phyloP scores from a whole-genome alignment of 2,113 vertebrate species.

The Percina caprodes region DNA sequence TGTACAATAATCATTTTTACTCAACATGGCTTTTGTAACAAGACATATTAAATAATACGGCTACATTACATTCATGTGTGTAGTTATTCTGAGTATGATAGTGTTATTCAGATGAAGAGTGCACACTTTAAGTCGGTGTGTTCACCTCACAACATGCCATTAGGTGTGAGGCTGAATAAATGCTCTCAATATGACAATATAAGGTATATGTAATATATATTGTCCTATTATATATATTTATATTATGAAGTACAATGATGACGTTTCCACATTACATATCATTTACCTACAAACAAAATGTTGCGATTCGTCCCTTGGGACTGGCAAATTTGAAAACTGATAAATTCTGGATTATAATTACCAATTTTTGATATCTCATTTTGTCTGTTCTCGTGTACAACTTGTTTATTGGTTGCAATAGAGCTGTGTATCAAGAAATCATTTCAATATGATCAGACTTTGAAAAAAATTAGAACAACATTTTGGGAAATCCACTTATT shows the following conservation, averaged over 20 bases:
- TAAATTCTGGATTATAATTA: no score
- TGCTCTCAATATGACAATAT: neutral
- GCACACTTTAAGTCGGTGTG: neutral
- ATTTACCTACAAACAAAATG: neutral
- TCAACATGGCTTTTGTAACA: neutral
- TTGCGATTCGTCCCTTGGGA: no score
- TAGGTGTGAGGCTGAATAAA: neutral
- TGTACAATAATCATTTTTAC: neutral
- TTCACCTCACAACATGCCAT: neutral
- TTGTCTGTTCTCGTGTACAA: no score
- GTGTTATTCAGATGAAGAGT: neutral
- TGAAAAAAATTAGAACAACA: no score
- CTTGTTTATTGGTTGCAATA: neutral
- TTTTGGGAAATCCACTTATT: no score
- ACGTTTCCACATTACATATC: neutral
- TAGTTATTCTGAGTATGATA: neutral
- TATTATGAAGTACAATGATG: neutral
- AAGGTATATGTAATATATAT: no score
- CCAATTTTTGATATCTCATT: no score
- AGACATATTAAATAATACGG: neutral
- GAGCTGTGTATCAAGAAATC: neutral
- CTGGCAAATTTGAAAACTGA: no score
- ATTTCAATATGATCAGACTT: no score
- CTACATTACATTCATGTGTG: neutral
- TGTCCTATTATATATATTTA: no score